Base-by-base conservation (phyloP, 2,113 vertebrate genomes). In the Spea bombifrons region DNA sequence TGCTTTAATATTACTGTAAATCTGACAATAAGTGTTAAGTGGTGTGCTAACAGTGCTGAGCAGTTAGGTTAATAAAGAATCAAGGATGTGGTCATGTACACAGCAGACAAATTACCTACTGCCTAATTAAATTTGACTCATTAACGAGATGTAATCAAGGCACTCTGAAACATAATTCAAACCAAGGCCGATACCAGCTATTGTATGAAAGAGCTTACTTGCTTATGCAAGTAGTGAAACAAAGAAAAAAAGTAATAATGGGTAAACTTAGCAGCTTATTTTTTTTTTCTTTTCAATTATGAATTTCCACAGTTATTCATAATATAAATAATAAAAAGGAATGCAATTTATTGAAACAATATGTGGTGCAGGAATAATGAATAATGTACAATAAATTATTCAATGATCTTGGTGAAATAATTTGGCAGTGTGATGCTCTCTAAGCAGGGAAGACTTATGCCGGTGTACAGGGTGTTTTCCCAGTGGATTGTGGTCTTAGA, bases 241-340 rank as follows among this genome's bases (percentile, higher is more conserved):
- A 55, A 47, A 66, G 47, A 45, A 47, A 45, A 46, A 53, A 78
- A 71, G 47, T 44, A 57, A 4, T 48, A 16, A 78, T 57, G 46
- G 30, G 49, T 64, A 73, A 61, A 64, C 45, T 9, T 64, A 48
- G 16, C 5, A 3, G 8, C 47, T 49, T n/a, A 12, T 53, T 64
- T 74, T 64, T 49, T 52, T 16, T 47, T 74, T 50, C 5, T n/a
- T 73, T 74, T 61, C 45, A 74, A 74, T 74, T 74, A 74, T 64
- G 46, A 63, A 74, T 66, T 79, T 66, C 70, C 76, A 45, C 57
- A 72, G 69, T 66, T 66, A 78, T 61, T 66, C 59, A 72, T 13
- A 79, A 64, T 79, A 79, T 79, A 79, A 79, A 79, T 79, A 73
- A 79, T 79, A 73, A 57, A 79, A 53, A 16, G 49, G 49, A 71